Evolutionary conservation across 1,140 invertebrate species (phyloP), one percentile per base, ranked within the genome.

Genomic region (Chrysoperla carnea): DNA sequence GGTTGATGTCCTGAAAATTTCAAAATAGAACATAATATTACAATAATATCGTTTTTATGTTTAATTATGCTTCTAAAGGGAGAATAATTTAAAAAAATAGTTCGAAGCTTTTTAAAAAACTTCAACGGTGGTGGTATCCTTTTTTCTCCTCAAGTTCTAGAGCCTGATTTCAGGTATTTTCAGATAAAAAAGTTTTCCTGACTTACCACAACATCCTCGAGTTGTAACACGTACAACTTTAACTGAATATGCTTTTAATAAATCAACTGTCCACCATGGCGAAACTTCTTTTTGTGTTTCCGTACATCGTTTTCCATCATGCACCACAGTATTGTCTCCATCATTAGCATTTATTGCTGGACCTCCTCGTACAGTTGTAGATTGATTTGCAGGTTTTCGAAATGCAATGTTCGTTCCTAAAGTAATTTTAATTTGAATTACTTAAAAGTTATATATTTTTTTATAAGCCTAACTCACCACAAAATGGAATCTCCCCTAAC

Each of bases 221-320:
- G 86, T 89, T 1, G 87, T 86, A 8, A 92, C 78, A 43, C 84
- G 63, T 8, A 93, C 80, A 7, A 85, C 82, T 53, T 80, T 77
- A 29, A 92, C 76, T 8, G 85, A 70, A 55, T 90, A 88, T 8
- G 85, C 73, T 36, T 79, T 68, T 6, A 93, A 67, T 9, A 93
- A 63, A 57, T 93, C 84, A 0, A 91, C 86, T 46, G 79, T 76
- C 88, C 88, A 93, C 85, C 86, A 92, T 0, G 88, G 87, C 8
- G 84, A 88, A 0, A 77, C 73, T 54, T 92, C 88, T 40, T 78
- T 76, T 51, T 84, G 78, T 0, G 88, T 93, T 61, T 91, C 86
- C 0, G 85, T 86, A 58, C 89, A 92, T 44, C 82, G 66, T 53
- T 81, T 80, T 1, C 82, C 82, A 52, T 90, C 86, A 52, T 90